phyloP scores from a whole-genome alignment of 1,140 invertebrate genomes.

The Fragariocoptes setiger region DNA sequence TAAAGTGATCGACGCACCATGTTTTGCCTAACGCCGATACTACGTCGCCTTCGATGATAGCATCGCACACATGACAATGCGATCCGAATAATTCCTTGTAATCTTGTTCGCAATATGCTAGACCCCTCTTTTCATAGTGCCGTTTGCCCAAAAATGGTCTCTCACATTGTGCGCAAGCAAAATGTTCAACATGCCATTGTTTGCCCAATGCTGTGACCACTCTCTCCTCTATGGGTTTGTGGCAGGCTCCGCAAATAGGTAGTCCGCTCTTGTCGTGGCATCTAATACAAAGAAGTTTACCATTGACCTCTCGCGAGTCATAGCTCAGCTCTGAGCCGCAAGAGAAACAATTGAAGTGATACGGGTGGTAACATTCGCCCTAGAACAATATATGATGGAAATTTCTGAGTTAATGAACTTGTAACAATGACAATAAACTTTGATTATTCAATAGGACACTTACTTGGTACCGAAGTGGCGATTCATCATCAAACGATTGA shows the following conservation, averaged over 20 bases:
- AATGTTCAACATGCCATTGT: slow-evolving; percentile 81
- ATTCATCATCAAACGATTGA: slow-evolving; percentile 20
- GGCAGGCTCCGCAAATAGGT: slow-evolving; percentile 72
- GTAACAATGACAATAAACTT: too few relatives aligned
- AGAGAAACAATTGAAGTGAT: slow-evolving; percentile 23
- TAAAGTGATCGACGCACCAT: slow-evolving; percentile 95
- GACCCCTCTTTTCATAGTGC: slow-evolving; percentile 88
- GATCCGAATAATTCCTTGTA: slow-evolving; percentile 95
- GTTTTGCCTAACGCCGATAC: slow-evolving; percentile 88
- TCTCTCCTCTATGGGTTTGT: slow-evolving; percentile 53
- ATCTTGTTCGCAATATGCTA: slow-evolving; percentile 92
- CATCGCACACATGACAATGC: slow-evolving; percentile 59
- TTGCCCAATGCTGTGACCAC: slow-evolving; percentile 86
- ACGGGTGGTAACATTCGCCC: slow-evolving; percentile 22
- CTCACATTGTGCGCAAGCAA: slow-evolving; percentile 80
- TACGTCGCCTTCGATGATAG: slow-evolving; percentile 20
- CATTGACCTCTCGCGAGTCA: slow-evolving; percentile 68
- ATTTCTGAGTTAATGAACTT: too few relatives aligned
- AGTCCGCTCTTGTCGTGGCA: slow-evolving; percentile 85
- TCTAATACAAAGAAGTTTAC: slow-evolving; percentile 71
- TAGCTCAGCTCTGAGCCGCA: slow-evolving; percentile 25
- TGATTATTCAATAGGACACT: too few relatives aligned
- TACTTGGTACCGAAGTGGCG: too few relatives aligned
- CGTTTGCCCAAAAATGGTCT: slow-evolving; percentile 91
- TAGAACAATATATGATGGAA: slow-evolving; percentile 19